Evolutionary conservation across 1,140 invertebrate genomes (phyloP).

Genomic region (Macrocentrus cingulum): DNA sequence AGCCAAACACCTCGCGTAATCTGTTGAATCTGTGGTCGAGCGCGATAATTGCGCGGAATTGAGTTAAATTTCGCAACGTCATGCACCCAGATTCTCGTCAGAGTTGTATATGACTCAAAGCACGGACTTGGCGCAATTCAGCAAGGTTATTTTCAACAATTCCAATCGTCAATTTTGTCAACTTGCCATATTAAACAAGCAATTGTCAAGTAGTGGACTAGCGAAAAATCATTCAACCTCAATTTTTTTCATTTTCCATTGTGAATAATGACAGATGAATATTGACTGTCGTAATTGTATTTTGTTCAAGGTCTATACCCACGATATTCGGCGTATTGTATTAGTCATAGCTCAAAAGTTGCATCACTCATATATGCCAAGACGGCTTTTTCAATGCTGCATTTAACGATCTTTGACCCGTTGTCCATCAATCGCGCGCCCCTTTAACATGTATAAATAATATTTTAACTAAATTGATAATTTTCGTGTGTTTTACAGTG

Average conservation of each 20-base stretch:
- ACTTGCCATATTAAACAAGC: background rate
- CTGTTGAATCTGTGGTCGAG: background rate
- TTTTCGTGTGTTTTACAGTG: conserved; percentile 43
- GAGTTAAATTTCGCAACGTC: conserved; percentile 44
- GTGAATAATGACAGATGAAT: no score
- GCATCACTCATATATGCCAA: conserved; percentile 5
- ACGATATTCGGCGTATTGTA: background rate
- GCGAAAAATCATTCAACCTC: no score
- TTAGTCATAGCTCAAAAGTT: conserved; percentile 2
- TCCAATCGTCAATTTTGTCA: background rate
- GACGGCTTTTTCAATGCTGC: background rate
- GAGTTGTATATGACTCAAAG: conserved; percentile 43
- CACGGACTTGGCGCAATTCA: conserved; percentile 39
- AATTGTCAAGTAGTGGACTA: background rate
- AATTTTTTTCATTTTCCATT: no score
- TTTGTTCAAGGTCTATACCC: background rate
- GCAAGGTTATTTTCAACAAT: conserved; percentile 46
- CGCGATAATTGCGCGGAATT: no score
- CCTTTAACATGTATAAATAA: background rate
- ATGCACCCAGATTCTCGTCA: conserved; percentile 27
- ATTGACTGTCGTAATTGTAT: background rate
- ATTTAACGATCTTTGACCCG: conserved; percentile 1
- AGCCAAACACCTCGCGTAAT: background rate
- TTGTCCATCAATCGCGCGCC: background rate
- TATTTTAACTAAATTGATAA: conserved; percentile 8